Evolutionary conservation across 2,113 vertebrate species (phyloP).

Genomic region (Tinamus guttatus): DNA sequence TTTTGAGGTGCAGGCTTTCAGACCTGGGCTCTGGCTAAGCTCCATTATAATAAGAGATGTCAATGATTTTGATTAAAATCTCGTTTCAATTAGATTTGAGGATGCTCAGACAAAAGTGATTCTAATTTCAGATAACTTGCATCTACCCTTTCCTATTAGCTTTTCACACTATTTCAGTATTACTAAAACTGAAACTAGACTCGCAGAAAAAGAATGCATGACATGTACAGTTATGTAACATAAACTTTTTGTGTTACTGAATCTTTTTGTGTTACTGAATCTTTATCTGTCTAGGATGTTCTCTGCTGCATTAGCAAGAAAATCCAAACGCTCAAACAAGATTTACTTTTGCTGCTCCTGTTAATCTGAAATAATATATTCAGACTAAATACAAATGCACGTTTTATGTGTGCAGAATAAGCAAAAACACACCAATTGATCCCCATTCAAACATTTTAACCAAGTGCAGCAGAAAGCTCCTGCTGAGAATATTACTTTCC

Average conservation of each 20-base stretch:
- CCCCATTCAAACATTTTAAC: background rate
- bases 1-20: background rate
- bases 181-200: background rate
- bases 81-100: background rate
- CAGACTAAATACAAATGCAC: background rate
- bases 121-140: background rate
- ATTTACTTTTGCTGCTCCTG: background rate
- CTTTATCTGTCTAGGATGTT: background rate
- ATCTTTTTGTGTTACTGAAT: background rate
- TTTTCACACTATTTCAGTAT: background rate
- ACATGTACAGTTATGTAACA: fast-evolving
- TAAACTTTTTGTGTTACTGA: background rate
- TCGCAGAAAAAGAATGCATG: background rate
- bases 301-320: background rate
- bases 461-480: background rate
- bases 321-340: background rate
- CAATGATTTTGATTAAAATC: background rate
- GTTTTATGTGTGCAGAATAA: background rate
- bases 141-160: background rate
- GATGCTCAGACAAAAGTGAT: background rate
- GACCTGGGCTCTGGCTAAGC: background rate
- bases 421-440: background rate
- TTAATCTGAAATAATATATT: background rate
- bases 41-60: background rate
- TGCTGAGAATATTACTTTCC: background rate